Conservation (phyloP, 2,888 invertebrate species). For the Sarcophaga subvicina region DNA sequence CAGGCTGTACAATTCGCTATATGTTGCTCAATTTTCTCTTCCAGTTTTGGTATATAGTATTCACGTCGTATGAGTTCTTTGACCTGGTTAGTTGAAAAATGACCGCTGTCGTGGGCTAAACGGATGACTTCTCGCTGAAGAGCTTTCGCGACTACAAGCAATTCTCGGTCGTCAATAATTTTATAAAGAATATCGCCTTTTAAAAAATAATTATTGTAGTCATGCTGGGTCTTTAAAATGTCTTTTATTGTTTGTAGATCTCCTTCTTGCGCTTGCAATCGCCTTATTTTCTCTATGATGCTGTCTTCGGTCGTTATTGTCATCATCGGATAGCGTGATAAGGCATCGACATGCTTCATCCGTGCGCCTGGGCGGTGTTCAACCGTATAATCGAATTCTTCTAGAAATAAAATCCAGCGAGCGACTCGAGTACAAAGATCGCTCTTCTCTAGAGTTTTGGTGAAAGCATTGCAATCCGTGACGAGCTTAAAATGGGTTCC, state of each 20-base stretch:
- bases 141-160: conserved; percentile 49
- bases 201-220: conserved; percentile 32
- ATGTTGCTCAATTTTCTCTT: conserved; percentile 45
- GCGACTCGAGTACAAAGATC: conserved; percentile 68
- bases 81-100: conserved; percentile 56
- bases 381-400: conserved; percentile 70
- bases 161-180: conserved; percentile 43
- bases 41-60: conserved; percentile 62
- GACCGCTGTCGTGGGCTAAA: conserved; percentile 45
- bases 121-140: conserved; percentile 53
- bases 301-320: conserved; percentile 35
- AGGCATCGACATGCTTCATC: conserved; percentile 63
- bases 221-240: conserved; percentile 27
- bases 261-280: conserved; percentile 55
- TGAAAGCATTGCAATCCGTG: conserved; percentile 65
- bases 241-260: conserved; percentile 62
- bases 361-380: conserved; percentile 68
- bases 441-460: conserved; percentile 63
- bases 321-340: conserved; percentile 66
- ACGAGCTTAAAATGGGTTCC: conserved; percentile 58
- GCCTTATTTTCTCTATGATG: conserved; percentile 43
- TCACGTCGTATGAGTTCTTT: conserved; percentile 53
- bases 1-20: conserved; percentile 65
- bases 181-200: conserved; percentile 56
- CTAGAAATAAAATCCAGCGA: conserved; percentile 69